A percentile compares a stretch with the other conserved stretches of the same genome.
Evolutionary conservation across 1,140 invertebrate species (phyloP).

Genomic region (Rhagoletis zephyria): DNA sequence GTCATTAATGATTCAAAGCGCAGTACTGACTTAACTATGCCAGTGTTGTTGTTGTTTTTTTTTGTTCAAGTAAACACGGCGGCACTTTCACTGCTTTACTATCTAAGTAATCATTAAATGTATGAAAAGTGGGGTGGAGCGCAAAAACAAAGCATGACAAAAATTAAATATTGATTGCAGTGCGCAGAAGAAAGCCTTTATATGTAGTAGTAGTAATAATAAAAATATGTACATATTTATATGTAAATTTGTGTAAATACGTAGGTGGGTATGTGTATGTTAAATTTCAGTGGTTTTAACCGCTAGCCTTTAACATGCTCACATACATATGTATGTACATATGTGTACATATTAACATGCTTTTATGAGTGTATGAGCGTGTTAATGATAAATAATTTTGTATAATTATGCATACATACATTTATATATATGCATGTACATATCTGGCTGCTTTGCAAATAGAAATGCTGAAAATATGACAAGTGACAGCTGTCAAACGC

Average conservation of each 20-base stretch:
- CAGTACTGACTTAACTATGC: neutral
- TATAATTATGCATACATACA: too few species aligned
- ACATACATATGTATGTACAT: neutral
- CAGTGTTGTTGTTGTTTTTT: too few species aligned
- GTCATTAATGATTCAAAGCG: neutral
- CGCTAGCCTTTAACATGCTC: neutral
- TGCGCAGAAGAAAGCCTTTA: neutral
- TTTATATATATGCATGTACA: neutral
- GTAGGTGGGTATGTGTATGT: too few species aligned
- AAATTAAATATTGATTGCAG: neutral
- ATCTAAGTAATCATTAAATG: neutral
- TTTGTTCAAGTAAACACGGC: neutral
- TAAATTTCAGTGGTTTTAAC: neutral
- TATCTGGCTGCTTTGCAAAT: neutral
- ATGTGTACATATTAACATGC: too few species aligned
- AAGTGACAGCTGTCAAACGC: neutral
- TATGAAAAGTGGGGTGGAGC: neutral
- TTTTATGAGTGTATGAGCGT: too few species aligned
- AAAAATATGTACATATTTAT: too few species aligned
- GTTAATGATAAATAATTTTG: too few species aligned
- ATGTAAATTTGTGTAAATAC: too few species aligned
- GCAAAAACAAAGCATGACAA: neutral
- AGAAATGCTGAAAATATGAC: neutral
- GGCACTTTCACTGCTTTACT: neutral
- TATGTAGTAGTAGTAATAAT: neutral